These are phyloP conservation scores for Mastigias papua DNA, from an alignment of 30 jellyfish, hydroid and myxozoan genomes.

Conservation along the genomic window DNA sequence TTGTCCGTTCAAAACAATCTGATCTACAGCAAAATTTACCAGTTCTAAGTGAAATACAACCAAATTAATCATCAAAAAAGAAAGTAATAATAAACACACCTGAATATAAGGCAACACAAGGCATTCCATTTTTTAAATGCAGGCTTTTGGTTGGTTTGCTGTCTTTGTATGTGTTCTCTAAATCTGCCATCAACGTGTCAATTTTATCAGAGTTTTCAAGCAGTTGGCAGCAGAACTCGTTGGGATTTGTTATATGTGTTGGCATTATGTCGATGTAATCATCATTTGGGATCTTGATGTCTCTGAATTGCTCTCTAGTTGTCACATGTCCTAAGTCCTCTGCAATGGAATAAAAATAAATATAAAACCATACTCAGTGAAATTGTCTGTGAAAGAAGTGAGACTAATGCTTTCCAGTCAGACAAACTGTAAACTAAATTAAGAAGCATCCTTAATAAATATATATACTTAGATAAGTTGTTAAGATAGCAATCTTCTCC, in stretches of 20 bases:
- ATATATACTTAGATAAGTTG: too few species aligned
- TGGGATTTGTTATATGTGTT: conserved; percentile 66
- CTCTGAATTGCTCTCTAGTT: conserved; percentile 37
- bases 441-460: too few species aligned
- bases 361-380: background rate
- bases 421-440: too few species aligned
- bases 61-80: background rate
- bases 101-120: conserved; percentile 83
- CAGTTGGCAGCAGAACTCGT: conserved; percentile 87
- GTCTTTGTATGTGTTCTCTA: conserved; percentile 70
- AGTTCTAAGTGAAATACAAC: too few species aligned
- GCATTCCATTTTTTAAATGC: conserved; percentile 78
- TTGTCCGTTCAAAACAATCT: too few species aligned
- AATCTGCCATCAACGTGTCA: conserved; percentile 80
- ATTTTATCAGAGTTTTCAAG: conserved; percentile 75
- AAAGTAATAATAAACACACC: conserved; percentile 47
- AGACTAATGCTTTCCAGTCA: too few species aligned
- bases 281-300: conserved; percentile 40
- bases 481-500: too few species aligned
- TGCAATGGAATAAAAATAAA: background rate
- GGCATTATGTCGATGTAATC: conserved; percentile 85
- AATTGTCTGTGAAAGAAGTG: too few species aligned
- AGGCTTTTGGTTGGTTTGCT: conserved; percentile 21
- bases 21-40: too few species aligned
- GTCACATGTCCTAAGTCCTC: conserved; percentile 48